Percentiles rank a stretch among this genome's conserved stretches.
Evolutionary conservation across 2,113 vertebrate species (phyloP).

Genomic region (Gnathonemus echidnorhynchus): DNA sequence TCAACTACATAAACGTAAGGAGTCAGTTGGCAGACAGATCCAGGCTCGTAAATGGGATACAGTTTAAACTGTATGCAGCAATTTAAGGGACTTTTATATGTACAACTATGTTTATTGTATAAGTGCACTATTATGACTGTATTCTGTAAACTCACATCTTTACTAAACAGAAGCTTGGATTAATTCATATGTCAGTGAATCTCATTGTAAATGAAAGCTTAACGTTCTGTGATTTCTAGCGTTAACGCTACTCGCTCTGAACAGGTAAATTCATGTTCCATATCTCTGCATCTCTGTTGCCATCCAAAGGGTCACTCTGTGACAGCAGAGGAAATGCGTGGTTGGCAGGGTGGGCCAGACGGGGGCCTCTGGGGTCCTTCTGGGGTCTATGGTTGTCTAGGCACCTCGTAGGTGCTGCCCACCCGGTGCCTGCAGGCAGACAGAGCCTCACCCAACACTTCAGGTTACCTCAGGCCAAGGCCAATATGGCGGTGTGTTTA

Average conservation of each 20-base stretch:
- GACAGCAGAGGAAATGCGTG: not conserved
- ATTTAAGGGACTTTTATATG: not conserved
- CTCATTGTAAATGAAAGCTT: not conserved
- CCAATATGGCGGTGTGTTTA: not conserved
- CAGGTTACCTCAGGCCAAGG: not conserved
- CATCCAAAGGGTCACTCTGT: not conserved
- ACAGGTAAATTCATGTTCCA: not conserved
- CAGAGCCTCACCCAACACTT: not conserved
- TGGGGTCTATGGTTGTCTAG: not conserved
- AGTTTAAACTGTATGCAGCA: not conserved
- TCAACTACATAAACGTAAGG: not conserved
- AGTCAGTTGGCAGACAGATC: not conserved
- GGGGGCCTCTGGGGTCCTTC: not conserved
- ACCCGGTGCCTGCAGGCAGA: not conserved
- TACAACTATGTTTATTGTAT: not conserved
- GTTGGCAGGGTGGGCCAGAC: not conserved
- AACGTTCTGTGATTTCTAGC: not conserved
- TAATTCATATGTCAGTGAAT: not conserved
- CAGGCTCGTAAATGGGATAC: not conserved
- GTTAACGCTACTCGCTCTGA: not conserved
- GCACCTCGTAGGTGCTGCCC: not conserved
- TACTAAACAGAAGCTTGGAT: not conserved
- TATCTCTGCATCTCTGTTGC: not conserved
- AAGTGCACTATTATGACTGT: not conserved
- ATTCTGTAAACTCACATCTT: not conserved